phyloP scores from a whole-genome alignment of 1,140 invertebrate species.

The Drosophila subobscura region DNA sequence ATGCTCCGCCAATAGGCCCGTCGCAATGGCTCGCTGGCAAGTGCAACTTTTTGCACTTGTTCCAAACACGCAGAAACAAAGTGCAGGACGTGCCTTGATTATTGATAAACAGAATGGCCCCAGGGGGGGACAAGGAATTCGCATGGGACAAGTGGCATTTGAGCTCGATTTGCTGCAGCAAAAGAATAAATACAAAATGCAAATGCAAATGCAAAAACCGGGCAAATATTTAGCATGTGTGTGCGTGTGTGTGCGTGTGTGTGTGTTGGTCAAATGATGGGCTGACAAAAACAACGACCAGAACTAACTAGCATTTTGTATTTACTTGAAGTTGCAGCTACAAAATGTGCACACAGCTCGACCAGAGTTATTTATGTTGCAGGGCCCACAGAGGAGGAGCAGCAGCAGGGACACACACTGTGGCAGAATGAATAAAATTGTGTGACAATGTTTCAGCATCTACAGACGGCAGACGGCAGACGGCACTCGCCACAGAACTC shows the following conservation, averaged over 20 bases:
- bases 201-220: conserved; percentile 26
- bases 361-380: conserved; percentile 69
- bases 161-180: conserved; percentile 66
- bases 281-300: conserved; percentile 34
- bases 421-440: conserved; percentile 65
- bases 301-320: conserved; percentile 63
- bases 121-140: conserved; percentile 24
- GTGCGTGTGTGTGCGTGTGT: conserved; percentile 22
- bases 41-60: no score
- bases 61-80: conserved; percentile 6
- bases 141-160: conserved; percentile 43
- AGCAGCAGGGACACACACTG: conserved; percentile 18
- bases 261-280: conserved; percentile 60
- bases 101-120: conserved; percentile 52
- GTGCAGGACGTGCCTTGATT: conserved; percentile 55
- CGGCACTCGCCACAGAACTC: conserved; percentile 14
- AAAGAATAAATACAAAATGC: conserved; percentile 51
- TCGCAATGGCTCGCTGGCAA: no score
- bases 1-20: no score
- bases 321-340: conserved; percentile 73
- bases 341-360: conserved; percentile 72
- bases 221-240: conserved; percentile 57
- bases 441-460: conserved; percentile 63
- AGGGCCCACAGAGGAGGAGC: conserved; percentile 7
- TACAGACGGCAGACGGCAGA: neutral